Percentiles rank a stretch among this genome's conserved stretches.
Conservation (phyloP, 2,888 invertebrate species). For the Drosophila falleni region DNA sequence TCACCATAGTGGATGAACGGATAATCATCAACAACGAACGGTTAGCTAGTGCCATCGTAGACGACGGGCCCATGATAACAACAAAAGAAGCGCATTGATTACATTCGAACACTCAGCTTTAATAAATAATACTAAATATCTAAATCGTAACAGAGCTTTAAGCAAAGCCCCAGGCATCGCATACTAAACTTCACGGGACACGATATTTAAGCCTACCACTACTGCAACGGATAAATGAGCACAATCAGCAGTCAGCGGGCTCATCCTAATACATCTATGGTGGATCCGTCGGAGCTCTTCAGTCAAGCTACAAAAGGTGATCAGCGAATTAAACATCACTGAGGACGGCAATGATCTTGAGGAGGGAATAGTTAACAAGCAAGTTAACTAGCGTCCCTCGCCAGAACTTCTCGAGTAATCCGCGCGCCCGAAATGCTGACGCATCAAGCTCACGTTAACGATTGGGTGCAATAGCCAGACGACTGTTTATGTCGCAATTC, state of each 20-base stretch:
- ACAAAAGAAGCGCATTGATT: conserved; percentile 2
- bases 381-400: too few relatives aligned
- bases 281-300: not conserved
- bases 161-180: not conserved
- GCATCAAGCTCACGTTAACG: too few relatives aligned
- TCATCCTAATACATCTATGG: not conserved
- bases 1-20: not conserved
- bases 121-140: conserved; percentile 4
- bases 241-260: not conserved
- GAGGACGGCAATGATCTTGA: conserved; percentile 1
- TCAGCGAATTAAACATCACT: conserved; percentile 1
- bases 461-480: too few relatives aligned
- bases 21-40: not conserved
- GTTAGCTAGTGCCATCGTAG: not conserved
- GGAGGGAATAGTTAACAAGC: conserved; percentile 2
- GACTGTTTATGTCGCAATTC: too few relatives aligned
- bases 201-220: not conserved
- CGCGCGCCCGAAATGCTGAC: too few relatives aligned
- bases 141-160: not conserved
- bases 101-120: not conserved
- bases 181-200: not conserved
- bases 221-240: conserved; percentile 21
- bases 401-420: too few relatives aligned
- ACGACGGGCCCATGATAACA: conserved; percentile 3
- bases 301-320: not conserved